Evolutionary conservation across 2,888 invertebrate genomes (phyloP), one percentile per base, ranked within the genome.

Genomic region (Cerastoderma edule): DNA sequence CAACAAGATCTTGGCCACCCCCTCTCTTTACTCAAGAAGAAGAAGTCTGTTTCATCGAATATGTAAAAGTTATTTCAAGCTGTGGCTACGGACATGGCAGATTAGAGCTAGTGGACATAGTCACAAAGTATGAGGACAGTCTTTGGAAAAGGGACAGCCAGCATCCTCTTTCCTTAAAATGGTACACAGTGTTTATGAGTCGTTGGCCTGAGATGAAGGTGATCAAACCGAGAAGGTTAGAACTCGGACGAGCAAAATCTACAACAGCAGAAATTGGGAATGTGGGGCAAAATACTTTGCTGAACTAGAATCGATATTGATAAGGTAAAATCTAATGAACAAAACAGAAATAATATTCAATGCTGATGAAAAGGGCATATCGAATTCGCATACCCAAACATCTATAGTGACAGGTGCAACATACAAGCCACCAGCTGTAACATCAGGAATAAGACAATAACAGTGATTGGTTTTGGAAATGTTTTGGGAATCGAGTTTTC

Each of bases 321-420:
- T 60, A 28, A 65, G 72, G 48, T 60, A 68, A 30, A 24, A 78
- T 19, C 57, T 78, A 13, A 39, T 16, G 5, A 16, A 64, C 60
- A 24, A 16, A 13, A 73, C 67, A 24, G 68, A 78, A n/a, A 28
- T 53, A 10, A 67, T 74, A 0, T 78, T 56, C 50, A 74, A 70
- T 50, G 27, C 74, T 5, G 78, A 67, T 67, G 71, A 76, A 28
- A 72, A 68, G 27, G 67, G 67, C 4, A 16, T 72, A 13, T 4
- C 33, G 30, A 30, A 22, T 13, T 19, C 60, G 3, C 46, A 73
- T 35, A 27, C 66, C 2, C 74, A 73, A 19, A 39, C 63, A 3
- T 33, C 13, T 39, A 46, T 72, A 30, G 66, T 60, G 0, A 27
- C 63, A 19, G 54, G 35, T 53, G 27, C 13, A 54, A 16, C 22